Conservation (phyloP, 23 tunicate genomes). For the Corella eumyota region DNA sequence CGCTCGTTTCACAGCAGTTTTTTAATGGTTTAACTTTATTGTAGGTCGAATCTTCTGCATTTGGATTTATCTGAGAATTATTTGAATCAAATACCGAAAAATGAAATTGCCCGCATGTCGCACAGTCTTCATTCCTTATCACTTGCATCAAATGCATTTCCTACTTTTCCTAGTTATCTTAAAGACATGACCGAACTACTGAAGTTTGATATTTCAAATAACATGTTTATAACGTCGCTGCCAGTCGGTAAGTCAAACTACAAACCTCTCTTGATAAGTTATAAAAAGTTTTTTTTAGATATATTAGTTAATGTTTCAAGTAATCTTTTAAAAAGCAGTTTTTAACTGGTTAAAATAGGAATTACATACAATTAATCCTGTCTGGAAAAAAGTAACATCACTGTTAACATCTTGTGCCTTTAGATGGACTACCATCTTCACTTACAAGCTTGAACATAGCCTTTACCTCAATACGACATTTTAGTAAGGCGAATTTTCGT, state of each 20-base stretch:
- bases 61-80: conserved; percentile 18
- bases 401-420: no score
- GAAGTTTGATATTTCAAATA: conserved; percentile 27
- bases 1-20: no score
- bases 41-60: conserved; percentile 7
- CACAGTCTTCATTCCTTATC: conserved; percentile 7
- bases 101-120: conserved; percentile 10
- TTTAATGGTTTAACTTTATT: no score
- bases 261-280: not conserved
- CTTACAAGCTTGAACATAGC: conserved; percentile 1
- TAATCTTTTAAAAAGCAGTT: no score
- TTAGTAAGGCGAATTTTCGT: not conserved
- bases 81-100: conserved; percentile 3
- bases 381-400: not conserved
- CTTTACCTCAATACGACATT: conserved; percentile 5
- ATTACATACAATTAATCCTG: no score
- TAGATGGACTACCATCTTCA: conserved; percentile 16
- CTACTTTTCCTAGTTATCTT: conserved; percentile 5
- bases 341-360: no score
- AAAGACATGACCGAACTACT: conserved; percentile 3
- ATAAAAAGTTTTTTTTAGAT: not conserved
- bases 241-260: conserved; percentile 9
- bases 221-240: conserved; percentile 8
- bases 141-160: conserved; percentile 12
- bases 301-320: no score